Conservation (phyloP, 2,797 vertebrate genomes). For the Phoeniculus purpureus region DNA sequence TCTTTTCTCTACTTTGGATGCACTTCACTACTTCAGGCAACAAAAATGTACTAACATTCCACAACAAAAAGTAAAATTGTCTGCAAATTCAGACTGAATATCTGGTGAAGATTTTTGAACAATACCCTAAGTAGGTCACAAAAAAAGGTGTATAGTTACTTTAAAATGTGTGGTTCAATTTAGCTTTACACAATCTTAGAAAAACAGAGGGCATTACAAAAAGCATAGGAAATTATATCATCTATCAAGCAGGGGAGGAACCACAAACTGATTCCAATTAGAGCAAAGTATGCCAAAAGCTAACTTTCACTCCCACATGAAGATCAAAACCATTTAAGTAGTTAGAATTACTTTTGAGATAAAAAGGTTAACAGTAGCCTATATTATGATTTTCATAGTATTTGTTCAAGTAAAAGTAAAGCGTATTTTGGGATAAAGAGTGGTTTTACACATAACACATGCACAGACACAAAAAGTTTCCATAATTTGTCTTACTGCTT, state of each 20-base stretch:
- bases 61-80: conserved; percentile 58
- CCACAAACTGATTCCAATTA: conserved; percentile 84
- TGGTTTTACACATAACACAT: conserved; percentile 30
- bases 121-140: conserved; percentile 73
- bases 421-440: conserved; percentile 45
- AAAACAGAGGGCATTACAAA: conserved; percentile 79
- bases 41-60: conserved; percentile 55
- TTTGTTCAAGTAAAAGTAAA: conserved; percentile 67
- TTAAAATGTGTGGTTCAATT: conserved; percentile 75
- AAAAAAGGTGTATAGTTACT: conserved; percentile 72
- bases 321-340: conserved; percentile 77
- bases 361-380: conserved; percentile 74
- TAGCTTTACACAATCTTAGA: conserved; percentile 77
- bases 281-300: conserved; percentile 77
- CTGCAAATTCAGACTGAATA: conserved; percentile 58
- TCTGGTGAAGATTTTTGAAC: conserved; percentile 62
- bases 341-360: conserved; percentile 67
- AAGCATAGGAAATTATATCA: conserved; percentile 86
- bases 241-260: conserved; percentile 79
- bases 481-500: conserved; percentile 40
- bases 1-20: conserved; percentile 24
- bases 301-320: conserved; percentile 82
- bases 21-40: conserved; percentile 49
- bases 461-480: conserved; percentile 3
- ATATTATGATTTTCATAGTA: conserved; percentile 58